Conservation (phyloP, 2,113 vertebrate species). For the Andinoacara biseriatus region DNA sequence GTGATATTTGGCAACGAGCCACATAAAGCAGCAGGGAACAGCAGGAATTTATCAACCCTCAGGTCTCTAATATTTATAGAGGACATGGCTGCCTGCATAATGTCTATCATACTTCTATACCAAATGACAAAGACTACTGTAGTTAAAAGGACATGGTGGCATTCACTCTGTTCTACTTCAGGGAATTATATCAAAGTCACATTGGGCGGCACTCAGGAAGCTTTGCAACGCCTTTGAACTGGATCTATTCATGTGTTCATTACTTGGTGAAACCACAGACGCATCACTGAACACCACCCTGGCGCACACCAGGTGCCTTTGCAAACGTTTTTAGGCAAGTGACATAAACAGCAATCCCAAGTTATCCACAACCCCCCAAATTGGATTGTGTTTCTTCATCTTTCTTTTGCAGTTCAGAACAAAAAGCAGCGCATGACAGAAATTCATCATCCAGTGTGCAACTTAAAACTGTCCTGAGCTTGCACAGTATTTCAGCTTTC, state of each 20-base stretch:
- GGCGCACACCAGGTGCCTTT: slow-evolving; percentile 9
- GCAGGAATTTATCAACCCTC: slow-evolving; percentile 20
- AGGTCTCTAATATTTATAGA: slow-evolving; percentile 12
- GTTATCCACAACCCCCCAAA: slow-evolving; percentile 18
- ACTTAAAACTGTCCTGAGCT: slow-evolving; percentile 9
- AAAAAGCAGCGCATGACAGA: background rate
- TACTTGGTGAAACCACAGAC: slow-evolving; percentile 2
- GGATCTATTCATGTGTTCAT: background rate
- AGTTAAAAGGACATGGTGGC: background rate
- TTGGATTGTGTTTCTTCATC: slow-evolving; percentile 23
- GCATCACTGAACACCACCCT: background rate
- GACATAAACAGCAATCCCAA: slow-evolving; percentile 23
- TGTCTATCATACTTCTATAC: slow-evolving; percentile 12
- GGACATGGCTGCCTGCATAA: slow-evolving; percentile 7
- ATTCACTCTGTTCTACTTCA: slow-evolving; percentile 19
- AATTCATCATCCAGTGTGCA: background rate
- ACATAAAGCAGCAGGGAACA: slow-evolving; percentile 26
- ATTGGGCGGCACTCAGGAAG: slow-evolving; percentile 15
- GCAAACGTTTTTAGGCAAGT: slow-evolving; percentile 26
- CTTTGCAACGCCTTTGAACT: slow-evolving; percentile 10
- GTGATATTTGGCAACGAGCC: slow-evolving; percentile 33
- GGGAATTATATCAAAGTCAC: slow-evolving; percentile 45
- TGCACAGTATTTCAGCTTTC: background rate
- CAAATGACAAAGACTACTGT: slow-evolving; percentile 18
- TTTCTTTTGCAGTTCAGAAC: slow-evolving; percentile 17